Base-by-base conservation (phyloP, 2,888 invertebrate species). In the Eilema griseolum region DNA sequence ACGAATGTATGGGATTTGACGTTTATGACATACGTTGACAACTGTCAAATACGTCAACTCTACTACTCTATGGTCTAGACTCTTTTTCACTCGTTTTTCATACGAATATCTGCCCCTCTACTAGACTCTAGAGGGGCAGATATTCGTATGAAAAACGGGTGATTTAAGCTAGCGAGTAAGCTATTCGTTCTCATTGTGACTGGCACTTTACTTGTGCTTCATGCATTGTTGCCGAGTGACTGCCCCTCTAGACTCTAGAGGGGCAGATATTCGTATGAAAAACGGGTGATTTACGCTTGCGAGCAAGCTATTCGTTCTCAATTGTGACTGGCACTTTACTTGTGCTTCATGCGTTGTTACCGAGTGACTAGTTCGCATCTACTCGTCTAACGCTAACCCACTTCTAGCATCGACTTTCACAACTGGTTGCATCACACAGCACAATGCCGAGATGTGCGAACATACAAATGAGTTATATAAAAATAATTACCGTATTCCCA, bases 341-440 rank as follows among this genome's bases (percentile, higher is more conserved):
- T 23, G 61, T 23, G 4, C 7, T 24, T 24, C 16, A 61, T 23
- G 31, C 33, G 14, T 24, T 33, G 61, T 33, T 62, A 24, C 10
- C 62, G 20, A 41, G 69, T 77, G 81, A 77, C 87, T 82, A 84
- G 81, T 81, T 85, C 85, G 85, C 85, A 79, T 83, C 80, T 5
- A 52, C 52, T 52, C 52, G n/a, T 52, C 52, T 92, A 92, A 92
- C 93, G 84, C 81, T 92, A 92, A 93, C 94, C 93, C 88, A 92
- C 90, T 94, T 94, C 91, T 89, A 82, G 80, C 76, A 90, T 93
- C 93, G 85, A 90, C 94, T 94, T 94, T 94, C 94, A 93, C 94
- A 92, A 91, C 89, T 85, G 72, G 89, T 93, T 92, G 90, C 92
- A 88, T 92, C 89, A 83, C 77, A 76, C 72, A 65, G 67, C 72